Evolutionary conservation across 2,113 vertebrate genomes (phyloP).

Genomic region (Ptychochromis oligacanthus): DNA sequence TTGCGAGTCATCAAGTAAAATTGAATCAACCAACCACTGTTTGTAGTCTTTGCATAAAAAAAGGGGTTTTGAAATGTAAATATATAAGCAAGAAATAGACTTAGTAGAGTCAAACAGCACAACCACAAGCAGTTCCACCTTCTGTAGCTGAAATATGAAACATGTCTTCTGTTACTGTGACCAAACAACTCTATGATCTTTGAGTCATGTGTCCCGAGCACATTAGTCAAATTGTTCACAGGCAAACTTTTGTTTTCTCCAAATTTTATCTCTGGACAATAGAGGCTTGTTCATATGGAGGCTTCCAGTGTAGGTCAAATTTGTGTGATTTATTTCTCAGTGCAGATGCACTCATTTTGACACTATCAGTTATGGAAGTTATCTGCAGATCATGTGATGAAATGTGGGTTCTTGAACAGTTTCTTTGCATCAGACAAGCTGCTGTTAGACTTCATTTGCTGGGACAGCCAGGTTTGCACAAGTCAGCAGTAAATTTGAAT

Average conservation of each 20-base stretch:
- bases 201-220: conserved; percentile 2
- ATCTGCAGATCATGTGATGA: no score
- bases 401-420: no score
- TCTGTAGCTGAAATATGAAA: neutral
- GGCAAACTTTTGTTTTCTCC: neutral
- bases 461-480: neutral
- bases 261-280: no score
- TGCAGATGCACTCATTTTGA: no score
- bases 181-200: neutral
- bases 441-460: neutral
- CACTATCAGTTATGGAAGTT: no score
- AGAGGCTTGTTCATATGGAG: no score
- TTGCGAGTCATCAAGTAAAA: neutral
- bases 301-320: no score
- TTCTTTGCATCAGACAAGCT: neutral
- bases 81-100: neutral
- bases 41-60: neutral
- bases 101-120: neutral
- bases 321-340: no score
- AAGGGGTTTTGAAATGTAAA: neutral
- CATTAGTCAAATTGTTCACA: neutral
- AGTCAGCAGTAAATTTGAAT: neutral
- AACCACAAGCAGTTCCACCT: neutral
- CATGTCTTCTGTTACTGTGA: neutral
- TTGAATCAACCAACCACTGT: neutral